Conservation (phyloP, 1,140 invertebrate species). For the Zaprionus capensis region DNA sequence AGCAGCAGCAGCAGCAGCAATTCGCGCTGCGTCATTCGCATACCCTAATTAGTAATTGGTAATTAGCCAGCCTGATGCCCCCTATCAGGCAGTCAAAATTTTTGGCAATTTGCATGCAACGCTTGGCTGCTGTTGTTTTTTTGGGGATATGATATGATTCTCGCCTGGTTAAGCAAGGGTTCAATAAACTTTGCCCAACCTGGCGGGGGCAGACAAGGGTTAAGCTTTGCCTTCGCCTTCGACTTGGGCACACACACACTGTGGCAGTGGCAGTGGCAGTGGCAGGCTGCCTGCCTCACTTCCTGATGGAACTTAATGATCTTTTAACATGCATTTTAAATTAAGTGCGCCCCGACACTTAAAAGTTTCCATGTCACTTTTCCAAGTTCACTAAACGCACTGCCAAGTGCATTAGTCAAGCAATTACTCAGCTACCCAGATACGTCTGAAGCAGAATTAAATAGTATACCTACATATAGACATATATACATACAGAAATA, state of each 20-base stretch:
- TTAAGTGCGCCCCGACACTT: constrained; percentile 71
- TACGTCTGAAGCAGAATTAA: not conserved
- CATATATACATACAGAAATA: no score
- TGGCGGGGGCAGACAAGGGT: constrained; percentile 8
- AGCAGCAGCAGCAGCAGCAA: not conserved
- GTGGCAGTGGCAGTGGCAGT: no score
- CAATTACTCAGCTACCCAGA: constrained; percentile 59
- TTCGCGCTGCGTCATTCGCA: constrained; percentile 4
- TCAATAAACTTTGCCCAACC: constrained; percentile 59
- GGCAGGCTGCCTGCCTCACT: constrained; percentile 29
- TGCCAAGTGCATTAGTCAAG: constrained; percentile 65
- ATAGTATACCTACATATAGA: not conserved
- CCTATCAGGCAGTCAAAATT: constrained; percentile 56
- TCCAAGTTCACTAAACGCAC: constrained; percentile 36
- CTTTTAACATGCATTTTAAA: constrained; percentile 78
- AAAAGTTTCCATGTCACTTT: constrained; percentile 65
- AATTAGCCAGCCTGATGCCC: constrained; percentile 60
- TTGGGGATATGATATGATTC: constrained; percentile 24
- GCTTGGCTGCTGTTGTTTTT: constrained; percentile 48
- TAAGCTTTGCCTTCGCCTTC: constrained; percentile 19
- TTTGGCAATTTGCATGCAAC: constrained; percentile 73
- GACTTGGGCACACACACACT: not conserved
- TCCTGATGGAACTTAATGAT: constrained; percentile 71
- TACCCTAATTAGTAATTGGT: constrained; percentile 20
- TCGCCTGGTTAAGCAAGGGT: constrained; percentile 41